Base-by-base conservation (phyloP, 30 jellyfish, hydroid and myxozoan genomes). In the Chrysaora quinquecirrha region DNA sequence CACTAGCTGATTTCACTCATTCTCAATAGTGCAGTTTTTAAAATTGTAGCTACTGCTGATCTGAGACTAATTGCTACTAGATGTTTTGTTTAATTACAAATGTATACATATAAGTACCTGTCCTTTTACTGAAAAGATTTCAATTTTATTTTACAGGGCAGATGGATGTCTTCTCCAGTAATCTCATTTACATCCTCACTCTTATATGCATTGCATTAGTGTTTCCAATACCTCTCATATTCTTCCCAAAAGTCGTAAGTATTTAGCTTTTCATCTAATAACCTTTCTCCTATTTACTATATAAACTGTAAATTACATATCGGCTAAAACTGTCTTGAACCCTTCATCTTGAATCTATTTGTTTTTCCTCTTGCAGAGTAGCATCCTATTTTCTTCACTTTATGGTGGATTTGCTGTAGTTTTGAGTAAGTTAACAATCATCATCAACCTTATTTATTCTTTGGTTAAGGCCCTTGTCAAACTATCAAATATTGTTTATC, bases 201-300 rank as follows among this genome's bases (percentile, higher is more conserved):
- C 79, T 78, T 64, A 69, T 48, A 11, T 79, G 93, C 48, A 70
- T 90, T 16, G 23, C 80, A 50, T 35, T 83, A 16, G 78, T 66
- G 24, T 30, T 73, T 58, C 85, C 96, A 1, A 83, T 79, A 43
- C 89, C 90, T 1, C 63, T 76, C 22, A 10, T 71, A 25, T 90
- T 84, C 76, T 83, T 83, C 50, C 97, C 97, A 19, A 90, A 84
- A 70, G 66, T 58, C 0, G 93, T 84, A 30, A 71, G 94, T 84
- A 27, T 27, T 43, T 43, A 16, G 58, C 12, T 43, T 43, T 43
- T 16, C 16, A 16, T 43, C 16, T 43, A 43, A 43, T 16, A 16
- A 6, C 12, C 58, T 43, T 6, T 6, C 58, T 6, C 58, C 12
- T 43, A 43, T 43, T 16, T 43, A 43, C 58, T n/a, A n/a, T n/a